Percentiles rank a stretch among this genome's conserved stretches.
These are phyloP conservation scores for Epinotia ramella DNA, from an alignment of 2,888 invertebrate species.

Conservation along the genomic window DNA sequence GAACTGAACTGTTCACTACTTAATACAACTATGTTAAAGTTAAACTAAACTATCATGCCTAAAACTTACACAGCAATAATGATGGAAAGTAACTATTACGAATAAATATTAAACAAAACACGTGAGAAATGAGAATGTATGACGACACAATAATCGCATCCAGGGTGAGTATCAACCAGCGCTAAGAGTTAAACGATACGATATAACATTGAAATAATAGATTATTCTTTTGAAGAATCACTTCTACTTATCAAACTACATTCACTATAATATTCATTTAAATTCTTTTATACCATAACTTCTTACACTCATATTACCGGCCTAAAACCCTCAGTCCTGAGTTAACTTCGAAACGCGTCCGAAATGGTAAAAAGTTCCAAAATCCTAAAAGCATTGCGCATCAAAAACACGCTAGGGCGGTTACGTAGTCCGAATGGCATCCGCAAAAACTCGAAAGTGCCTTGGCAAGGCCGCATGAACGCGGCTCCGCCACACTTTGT, in stretches of 20 bases:
- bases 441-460: slow-evolving; percentile 1
- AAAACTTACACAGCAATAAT: no score
- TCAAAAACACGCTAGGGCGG: background rate
- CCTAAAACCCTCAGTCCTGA: slow-evolving; percentile 1
- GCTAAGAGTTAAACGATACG: no score
- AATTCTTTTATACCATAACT: background rate
- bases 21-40: no score
- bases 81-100: no score
- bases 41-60: no score
- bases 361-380: slow-evolving; percentile 34
- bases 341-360: slow-evolving; percentile 21
- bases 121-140: no score
- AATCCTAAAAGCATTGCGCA: slow-evolving; percentile 20
- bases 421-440: slow-evolving; percentile 17
- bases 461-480: background rate
- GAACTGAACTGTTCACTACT: no score
- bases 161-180: no score
- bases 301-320: background rate
- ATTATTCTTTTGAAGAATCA: background rate
- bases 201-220: background rate
- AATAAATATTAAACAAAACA: no score
- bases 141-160: no score
- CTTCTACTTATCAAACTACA: background rate
- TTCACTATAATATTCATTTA: background rate
- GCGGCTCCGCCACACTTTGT: slow-evolving; percentile 4